Evolutionary conservation across 2,888 invertebrate species (phyloP).

Genomic region (Physocephala rufipes): DNA sequence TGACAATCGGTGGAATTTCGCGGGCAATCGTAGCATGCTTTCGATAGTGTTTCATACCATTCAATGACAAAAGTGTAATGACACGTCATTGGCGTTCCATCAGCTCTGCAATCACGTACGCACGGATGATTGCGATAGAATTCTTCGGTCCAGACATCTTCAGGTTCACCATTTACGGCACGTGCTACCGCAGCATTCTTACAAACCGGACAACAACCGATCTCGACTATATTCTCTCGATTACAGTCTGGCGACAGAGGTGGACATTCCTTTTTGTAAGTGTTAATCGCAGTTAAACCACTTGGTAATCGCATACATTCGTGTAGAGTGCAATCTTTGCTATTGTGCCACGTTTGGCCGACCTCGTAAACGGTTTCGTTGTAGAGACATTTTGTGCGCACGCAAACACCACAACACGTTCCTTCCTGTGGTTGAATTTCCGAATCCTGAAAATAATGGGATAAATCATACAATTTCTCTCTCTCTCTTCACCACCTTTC

Average conservation of each 20-base stretch:
- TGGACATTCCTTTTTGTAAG: conserved; percentile 60
- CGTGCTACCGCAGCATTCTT: conserved; percentile 10
- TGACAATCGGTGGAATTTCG: conserved; percentile 77
- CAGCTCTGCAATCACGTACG: conserved; percentile 69
- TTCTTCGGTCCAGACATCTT: conserved; percentile 56
- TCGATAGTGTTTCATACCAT: conserved; percentile 86
- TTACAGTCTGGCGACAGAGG: conserved; percentile 56
- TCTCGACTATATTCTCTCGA: conserved; percentile 50
- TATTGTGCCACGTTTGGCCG: conserved; percentile 63
- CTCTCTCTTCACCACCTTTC: no score
- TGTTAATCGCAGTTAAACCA: conserved; percentile 56
- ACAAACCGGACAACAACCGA: conserved; percentile 61
- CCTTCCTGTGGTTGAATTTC: conserved; percentile 53
- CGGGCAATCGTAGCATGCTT: conserved; percentile 88
- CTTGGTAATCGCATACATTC: conserved; percentile 56
- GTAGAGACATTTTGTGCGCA: conserved; percentile 60
- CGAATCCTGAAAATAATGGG: conserved; percentile 52
- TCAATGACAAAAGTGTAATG: conserved; percentile 73
- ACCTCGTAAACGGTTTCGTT: conserved; percentile 56
- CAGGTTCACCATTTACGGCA: conserved; percentile 31
- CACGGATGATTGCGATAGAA: conserved; percentile 68
- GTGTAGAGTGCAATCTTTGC: conserved; percentile 59
- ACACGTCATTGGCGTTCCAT: conserved; percentile 71
- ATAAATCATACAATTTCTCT: not conserved
- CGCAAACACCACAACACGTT: conserved; percentile 63